phyloP scores from a whole-genome alignment of 1,140 invertebrate species.

The Samia ricini region DNA sequence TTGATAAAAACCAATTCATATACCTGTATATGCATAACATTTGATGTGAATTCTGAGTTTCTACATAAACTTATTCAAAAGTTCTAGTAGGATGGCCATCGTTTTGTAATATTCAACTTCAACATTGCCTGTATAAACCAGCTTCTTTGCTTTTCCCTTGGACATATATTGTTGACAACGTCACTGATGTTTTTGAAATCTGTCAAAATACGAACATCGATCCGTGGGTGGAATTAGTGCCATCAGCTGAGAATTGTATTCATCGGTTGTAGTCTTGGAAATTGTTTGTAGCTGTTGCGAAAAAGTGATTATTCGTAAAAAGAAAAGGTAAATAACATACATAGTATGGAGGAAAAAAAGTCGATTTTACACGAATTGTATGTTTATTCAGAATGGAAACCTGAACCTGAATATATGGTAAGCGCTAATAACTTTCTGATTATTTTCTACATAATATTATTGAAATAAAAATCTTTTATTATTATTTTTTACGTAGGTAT shows the following conservation, averaged over 20 bases:
- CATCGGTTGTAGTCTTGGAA: too few relatives aligned
- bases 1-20: too few relatives aligned
- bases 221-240: background rate
- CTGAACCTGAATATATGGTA: slow-evolving; percentile 70
- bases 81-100: too few relatives aligned
- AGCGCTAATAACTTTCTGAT: slow-evolving; percentile 23
- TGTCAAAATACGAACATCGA: background rate
- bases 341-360: slow-evolving; percentile 50
- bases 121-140: too few relatives aligned
- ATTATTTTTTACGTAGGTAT: background rate
- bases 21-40: too few relatives aligned
- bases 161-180: background rate
- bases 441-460: slow-evolving; percentile 4
- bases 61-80: too few relatives aligned
- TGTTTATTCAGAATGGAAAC: slow-evolving; percentile 73
- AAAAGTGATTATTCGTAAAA: background rate
- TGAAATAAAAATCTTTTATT: background rate
- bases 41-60: too few relatives aligned
- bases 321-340: background rate
- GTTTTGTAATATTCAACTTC: too few relatives aligned
- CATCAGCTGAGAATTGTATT: background rate
- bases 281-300: background rate
- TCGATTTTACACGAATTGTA: slow-evolving; percentile 69
- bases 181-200: background rate
- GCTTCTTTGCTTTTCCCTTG: too few relatives aligned